Base-by-base conservation (phyloP, 2,113 vertebrate genomes). In the Antennarius striatus region DNA sequence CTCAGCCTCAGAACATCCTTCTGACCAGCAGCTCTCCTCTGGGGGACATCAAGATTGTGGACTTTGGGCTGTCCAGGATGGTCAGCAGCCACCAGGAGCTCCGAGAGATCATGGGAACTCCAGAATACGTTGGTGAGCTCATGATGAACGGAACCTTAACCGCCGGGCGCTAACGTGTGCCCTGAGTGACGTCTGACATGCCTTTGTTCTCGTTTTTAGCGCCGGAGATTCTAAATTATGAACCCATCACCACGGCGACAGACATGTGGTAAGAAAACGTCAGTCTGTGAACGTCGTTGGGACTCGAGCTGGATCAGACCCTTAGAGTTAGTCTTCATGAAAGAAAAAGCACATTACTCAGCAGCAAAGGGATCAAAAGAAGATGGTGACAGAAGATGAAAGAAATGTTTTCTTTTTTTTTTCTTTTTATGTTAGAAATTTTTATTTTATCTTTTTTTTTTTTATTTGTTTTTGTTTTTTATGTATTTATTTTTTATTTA, bases 71-170 rank as follows among this genome's bases (percentile, higher is more conserved):
- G 68, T 93, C 92, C 49, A 87, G 92, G 71, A 84, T 89, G 79
- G 63, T 93, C 54, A 89, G 85, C 89, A 89, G 77, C 67, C 84
- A 82, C 42, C 89, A 91, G 66, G 92, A 93, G 68, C 86, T 93
- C 50, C 47, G 92, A 47, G 92, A 93, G 79, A 93, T 93, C 11
- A 93, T 93, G 92, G 92, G 92, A 13, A 93, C 92, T 10, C 92
- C 92, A 0, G 92, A 93, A 69, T 93, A 93, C 10, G 92, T 93
- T 1, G 92, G 92, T 93, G 81, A 85, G 92, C 79, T 1, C 3
- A 0, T 29, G 22, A 14, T 50, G 10, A 2, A 0, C 28, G 1
- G 30, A 4, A 7, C 12, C 1, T 28, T 16, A 3, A 0, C 14
- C 16, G 12, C 14, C 5, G 40, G 1, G 4, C 6, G 16, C 6